Evolutionary conservation across 2,797 vertebrate genomes (phyloP).

Genomic region (Heteromormyrus szaboi): DNA sequence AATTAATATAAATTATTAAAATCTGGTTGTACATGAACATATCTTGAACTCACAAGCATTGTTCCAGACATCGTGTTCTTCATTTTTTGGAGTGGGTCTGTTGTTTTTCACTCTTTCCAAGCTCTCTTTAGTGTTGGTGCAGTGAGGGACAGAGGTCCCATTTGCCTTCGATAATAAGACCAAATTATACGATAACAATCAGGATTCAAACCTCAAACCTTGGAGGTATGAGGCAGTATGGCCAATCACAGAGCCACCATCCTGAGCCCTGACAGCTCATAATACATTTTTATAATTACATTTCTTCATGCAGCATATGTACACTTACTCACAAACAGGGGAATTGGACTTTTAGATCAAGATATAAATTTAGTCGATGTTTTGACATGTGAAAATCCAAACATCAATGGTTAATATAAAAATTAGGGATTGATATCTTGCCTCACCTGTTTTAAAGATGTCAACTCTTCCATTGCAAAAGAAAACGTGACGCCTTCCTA

Average conservation of each 20-base stretch:
- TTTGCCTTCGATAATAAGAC: background rate
- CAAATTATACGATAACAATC: background rate
- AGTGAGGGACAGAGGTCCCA: background rate
- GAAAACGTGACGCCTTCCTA: background rate
- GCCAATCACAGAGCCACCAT: background rate
- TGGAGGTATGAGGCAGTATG: background rate
- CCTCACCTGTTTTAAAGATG: slow-evolving; percentile 11
- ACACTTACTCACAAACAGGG: background rate
- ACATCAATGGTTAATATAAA: background rate
- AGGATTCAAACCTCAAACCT: background rate
- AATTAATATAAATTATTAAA: background rate
- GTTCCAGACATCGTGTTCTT: slow-evolving; percentile 17
- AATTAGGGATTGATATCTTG: background rate
- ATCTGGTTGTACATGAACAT: background rate
- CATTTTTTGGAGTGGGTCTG: background rate
- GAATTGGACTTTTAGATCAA: background rate
- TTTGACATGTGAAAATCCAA: background rate
- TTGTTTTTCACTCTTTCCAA: background rate
- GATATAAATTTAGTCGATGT: background rate
- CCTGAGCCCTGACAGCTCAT: background rate
- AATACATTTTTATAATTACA: background rate
- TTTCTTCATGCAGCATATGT: background rate
- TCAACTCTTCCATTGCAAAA: background rate
- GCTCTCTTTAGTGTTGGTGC: background rate
- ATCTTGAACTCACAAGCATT: slow-evolving; percentile 11